Conservation (phyloP, 2,797 vertebrate species). For the Delichon dasypus region DNA sequence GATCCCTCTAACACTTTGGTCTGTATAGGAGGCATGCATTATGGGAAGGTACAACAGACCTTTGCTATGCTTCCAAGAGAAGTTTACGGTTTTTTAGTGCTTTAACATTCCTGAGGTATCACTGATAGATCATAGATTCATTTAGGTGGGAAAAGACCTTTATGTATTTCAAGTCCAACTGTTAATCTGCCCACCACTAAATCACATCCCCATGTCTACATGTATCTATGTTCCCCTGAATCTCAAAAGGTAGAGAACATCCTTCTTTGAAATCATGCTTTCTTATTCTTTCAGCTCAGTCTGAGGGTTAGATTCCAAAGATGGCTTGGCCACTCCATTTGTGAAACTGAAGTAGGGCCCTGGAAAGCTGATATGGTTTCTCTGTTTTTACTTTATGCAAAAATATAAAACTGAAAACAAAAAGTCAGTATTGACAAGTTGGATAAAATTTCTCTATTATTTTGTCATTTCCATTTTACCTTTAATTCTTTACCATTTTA, state of each 20-base stretch:
- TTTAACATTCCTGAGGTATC: background rate
- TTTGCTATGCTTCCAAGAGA: background rate
- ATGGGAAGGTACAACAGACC: background rate
- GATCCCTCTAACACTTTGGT: background rate
- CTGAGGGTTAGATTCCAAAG: background rate
- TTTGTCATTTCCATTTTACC: background rate
- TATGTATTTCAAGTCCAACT: background rate
- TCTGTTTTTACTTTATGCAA: background rate
- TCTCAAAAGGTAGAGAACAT: background rate
- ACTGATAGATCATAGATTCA: background rate
- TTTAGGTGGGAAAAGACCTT: background rate
- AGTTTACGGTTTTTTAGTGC: background rate
- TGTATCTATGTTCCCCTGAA: background rate
- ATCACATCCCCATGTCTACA: background rate
- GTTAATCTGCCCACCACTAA: background rate
- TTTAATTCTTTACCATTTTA: slow-evolving; percentile 6
- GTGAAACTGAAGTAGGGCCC: background rate
- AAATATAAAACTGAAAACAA: background rate
- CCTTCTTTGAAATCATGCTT: background rate
- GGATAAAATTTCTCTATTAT: background rate
- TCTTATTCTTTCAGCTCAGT: background rate
- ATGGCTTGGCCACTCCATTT: background rate
- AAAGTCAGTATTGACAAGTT: background rate
- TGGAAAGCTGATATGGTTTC: background rate
- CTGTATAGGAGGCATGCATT: background rate